A percentile compares a stretch with the other conserved stretches of the same genome.
These are phyloP conservation scores for Phataginus tricuspis DNA, from an alignment of 2,797 vertebrate species.

Conservation along the genomic window DNA sequence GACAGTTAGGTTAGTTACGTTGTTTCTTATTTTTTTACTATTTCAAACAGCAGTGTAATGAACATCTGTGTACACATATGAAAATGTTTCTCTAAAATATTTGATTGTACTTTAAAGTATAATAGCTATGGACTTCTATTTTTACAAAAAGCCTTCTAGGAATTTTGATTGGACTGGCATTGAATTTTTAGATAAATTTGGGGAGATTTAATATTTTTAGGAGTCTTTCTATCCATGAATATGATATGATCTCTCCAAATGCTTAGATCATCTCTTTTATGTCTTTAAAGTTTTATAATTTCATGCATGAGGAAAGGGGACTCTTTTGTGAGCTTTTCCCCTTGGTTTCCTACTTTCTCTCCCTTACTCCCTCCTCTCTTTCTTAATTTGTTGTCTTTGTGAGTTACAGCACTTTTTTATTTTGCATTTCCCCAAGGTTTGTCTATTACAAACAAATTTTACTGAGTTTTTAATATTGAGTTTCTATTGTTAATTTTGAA, in stretches of 20 bases:
- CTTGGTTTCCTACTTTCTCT: not conserved
- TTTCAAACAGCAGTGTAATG: not conserved
- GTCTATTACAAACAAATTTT: not conserved
- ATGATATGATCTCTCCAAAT: not conserved
- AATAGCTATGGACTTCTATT: no score
- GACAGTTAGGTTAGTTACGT: not conserved
- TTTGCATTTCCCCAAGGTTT: not conserved
- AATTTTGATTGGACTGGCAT: not conserved
- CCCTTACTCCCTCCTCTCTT: not conserved
- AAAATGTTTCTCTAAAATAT: not conserved
- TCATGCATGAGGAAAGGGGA: not conserved
- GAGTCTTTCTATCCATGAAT: not conserved
- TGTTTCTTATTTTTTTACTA: not conserved
- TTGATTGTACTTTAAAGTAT: no score
- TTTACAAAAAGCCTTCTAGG: not conserved
- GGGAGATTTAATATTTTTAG: conserved; percentile 28
- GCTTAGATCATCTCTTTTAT: not conserved
- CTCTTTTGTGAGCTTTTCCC: not conserved
- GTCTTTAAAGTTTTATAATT: conserved; percentile 15
- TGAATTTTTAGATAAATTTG: conserved; percentile 2
- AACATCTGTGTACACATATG: not conserved
- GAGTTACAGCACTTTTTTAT: not conserved
- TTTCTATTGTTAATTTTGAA: conserved; percentile 40
- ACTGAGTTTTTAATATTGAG: not conserved
- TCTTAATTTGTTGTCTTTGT: not conserved